phyloP scores from a whole-genome alignment of 2,797 vertebrate genomes.

The Diceros bicornis region DNA sequence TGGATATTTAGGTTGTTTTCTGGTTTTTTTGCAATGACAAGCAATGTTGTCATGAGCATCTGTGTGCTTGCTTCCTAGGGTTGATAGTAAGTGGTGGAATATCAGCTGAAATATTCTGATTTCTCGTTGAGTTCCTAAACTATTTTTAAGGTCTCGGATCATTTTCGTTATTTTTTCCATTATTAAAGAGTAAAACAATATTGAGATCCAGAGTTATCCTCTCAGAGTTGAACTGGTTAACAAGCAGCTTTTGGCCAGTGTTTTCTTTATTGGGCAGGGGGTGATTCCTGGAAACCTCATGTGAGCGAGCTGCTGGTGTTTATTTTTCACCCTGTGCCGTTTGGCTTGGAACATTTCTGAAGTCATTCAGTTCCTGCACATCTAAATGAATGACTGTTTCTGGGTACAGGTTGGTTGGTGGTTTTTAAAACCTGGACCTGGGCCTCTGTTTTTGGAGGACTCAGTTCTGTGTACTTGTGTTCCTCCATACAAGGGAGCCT shows the following conservation, averaged over 20 bases:
- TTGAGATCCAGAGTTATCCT: neutral
- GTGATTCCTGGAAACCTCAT: conserved; percentile 82
- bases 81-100: neutral
- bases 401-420: conserved; percentile 74
- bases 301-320: conserved; percentile 58
- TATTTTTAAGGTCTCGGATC: neutral
- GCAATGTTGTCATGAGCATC: neutral
- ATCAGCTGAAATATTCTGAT: conserved; percentile 26
- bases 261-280: conserved; percentile 76
- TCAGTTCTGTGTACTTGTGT: conserved; percentile 61
- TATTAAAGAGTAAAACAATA: neutral
- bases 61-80: neutral
- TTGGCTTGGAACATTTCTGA: conserved; percentile 78
- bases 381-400: conserved; percentile 82
- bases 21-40: neutral
- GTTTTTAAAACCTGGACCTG: conserved; percentile 78
- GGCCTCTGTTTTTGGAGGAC: conserved; percentile 75
- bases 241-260: neutral
- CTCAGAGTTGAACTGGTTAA: conserved; percentile 57
- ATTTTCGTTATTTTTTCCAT: neutral
- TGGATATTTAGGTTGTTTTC: neutral
- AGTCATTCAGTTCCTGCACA: conserved; percentile 61
- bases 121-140: conserved; percentile 12
- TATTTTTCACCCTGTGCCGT: conserved; percentile 63
- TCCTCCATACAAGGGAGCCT: conserved; percentile 68